Evolutionary conservation across 1,140 invertebrate species (phyloP), one percentile per base, ranked within the genome.

Genomic region (Babylonia areolata): DNA sequence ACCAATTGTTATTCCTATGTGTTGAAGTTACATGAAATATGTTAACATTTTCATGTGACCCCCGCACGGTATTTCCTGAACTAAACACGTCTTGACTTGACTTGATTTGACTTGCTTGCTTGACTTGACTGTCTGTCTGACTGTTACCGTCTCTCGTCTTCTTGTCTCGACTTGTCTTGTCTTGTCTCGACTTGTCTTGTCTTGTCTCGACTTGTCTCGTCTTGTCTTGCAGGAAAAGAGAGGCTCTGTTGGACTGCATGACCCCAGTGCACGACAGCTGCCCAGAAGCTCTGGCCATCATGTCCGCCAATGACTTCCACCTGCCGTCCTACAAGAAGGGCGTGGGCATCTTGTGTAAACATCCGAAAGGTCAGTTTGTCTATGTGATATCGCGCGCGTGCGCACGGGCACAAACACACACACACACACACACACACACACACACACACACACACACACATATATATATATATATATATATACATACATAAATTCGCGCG

Each of bases 261-360:
- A 80, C 86, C 51, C 42, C 58, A 0, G 42, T 46, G 39, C 40
- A 40, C 28, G 78, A 85, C 42, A 78, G 54, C 23, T 88, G 87
- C 42, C 87, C 87, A 54, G 87, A 88, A 23, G n/a, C 82, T 20
- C 46, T 83, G 15, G n/a, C n/a, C 0, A 86, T 88, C 42, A 46
- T 88, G 0, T 40, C 77, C 28, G 1, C 81, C 23, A 20, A 46
- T 1, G 85, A 81, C 33, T 78, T 88, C 51, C 85, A 88, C 64
- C 64, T 88, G 69, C 75, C 73, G 20, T 81, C 85, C 82, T 86
- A 86, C 42, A 64, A 86, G 31, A 85, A 86, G 69, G 87, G 81
- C 37, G 79, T 88, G 40, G 64, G 5, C 1, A 81, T 88, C 80
- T 78, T 88, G 2, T 88, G 87, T 31, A 39, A 15, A 9, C 81